phyloP scores from a whole-genome alignment of 2,113 vertebrate genomes.

The Barnardius zonarius region DNA sequence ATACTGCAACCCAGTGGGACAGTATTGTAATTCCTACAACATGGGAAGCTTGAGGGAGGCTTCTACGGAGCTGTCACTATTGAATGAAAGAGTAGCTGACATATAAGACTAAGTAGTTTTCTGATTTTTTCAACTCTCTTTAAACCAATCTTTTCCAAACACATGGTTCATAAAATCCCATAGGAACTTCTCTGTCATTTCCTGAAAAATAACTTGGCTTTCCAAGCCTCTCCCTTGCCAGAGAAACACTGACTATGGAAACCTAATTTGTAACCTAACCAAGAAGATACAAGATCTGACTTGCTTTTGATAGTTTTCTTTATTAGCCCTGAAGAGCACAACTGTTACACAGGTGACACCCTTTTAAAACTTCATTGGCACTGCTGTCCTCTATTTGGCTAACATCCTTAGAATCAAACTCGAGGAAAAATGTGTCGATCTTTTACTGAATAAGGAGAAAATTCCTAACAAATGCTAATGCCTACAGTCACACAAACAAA shows the following conservation, averaged over 20 bases:
- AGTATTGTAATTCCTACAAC: neutral
- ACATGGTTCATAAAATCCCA: slow-evolving; percentile 48
- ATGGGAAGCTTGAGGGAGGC: neutral
- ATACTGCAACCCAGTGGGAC: neutral
- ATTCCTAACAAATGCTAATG: neutral
- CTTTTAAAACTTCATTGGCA: neutral
- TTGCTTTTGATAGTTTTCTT: neutral
- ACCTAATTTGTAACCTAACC: slow-evolving; percentile 31
- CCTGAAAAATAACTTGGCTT: slow-evolving; percentile 62
- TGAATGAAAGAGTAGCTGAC: slow-evolving; percentile 52
- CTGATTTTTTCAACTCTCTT: slow-evolving; percentile 47
- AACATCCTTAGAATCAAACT: neutral
- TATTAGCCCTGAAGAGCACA: neutral
- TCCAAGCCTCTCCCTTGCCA: slow-evolving; percentile 4
- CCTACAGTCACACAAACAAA: neutral
- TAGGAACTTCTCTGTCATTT: slow-evolving; percentile 46
- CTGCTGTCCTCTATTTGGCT: neutral
- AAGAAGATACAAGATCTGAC: neutral
- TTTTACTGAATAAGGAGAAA: neutral
- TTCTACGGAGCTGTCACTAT: neutral
- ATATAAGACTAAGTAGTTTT: slow-evolving; percentile 42
- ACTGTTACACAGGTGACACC: neutral
- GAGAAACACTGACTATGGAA: neutral
- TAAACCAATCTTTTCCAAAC: slow-evolving; percentile 63
- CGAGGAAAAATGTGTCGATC: neutral